These are phyloP conservation scores for Pteronotus mesoamericanus DNA, from an alignment of 2,797 vertebrate genomes.

Conservation along the genomic window DNA sequence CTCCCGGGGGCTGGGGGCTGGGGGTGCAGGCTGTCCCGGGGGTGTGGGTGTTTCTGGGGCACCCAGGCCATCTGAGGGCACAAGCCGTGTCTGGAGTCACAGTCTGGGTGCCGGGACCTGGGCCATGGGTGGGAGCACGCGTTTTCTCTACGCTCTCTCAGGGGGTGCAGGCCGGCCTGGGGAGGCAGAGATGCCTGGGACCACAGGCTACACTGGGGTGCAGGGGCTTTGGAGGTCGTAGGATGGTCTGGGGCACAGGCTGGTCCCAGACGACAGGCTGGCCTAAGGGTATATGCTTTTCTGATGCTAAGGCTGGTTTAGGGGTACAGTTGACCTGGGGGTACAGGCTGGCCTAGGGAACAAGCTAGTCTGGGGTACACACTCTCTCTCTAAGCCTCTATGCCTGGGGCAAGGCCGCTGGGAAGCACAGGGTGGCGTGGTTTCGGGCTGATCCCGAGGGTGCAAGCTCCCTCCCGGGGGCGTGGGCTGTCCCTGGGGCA, in stretches of 20 bases:
- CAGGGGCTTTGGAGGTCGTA: neutral
- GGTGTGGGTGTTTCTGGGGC: too few relatives aligned
- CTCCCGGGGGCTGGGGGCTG: neutral
- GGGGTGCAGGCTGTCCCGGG: neutral
- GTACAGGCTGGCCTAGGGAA: neutral
- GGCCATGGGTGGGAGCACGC: neutral
- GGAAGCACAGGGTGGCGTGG: neutral
- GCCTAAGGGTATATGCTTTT: too few relatives aligned
- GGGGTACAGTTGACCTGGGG: too few relatives aligned
- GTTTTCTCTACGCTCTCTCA: neutral
- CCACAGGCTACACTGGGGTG: neutral
- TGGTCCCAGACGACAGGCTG: too few relatives aligned
- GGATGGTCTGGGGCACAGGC: neutral
- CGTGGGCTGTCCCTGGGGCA: neutral
- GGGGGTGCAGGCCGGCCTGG: neutral
- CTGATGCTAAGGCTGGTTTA: too few relatives aligned
- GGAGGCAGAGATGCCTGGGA: neutral
- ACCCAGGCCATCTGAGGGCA: too few relatives aligned
- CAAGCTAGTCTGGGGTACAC: neutral
- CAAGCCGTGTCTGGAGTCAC: neutral
- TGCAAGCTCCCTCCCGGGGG: neutral
- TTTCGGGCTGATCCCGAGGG: neutral
- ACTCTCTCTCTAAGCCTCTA: too few relatives aligned
- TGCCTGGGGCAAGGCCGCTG: neutral
- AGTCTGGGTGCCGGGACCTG: neutral